phyloP scores from a whole-genome alignment of 2,113 vertebrate genomes.

The Stegastes partitus region DNA sequence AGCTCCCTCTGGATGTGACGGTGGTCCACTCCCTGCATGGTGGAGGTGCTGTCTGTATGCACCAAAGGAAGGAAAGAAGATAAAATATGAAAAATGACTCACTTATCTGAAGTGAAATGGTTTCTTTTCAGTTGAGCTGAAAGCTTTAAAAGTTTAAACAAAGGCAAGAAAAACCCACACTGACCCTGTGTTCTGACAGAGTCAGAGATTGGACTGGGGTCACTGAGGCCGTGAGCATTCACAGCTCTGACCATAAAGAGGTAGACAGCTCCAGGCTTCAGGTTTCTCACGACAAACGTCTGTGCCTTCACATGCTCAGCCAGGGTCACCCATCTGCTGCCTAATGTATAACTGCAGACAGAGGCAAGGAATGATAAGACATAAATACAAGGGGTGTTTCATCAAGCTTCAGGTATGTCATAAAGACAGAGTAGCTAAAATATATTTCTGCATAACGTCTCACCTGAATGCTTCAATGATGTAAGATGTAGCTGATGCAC shows the following conservation, averaged over 20 bases:
- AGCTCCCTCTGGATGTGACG: constrained; percentile 96
- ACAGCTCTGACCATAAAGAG: constrained; percentile 96
- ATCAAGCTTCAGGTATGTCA: neutral
- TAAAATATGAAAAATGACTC: neutral
- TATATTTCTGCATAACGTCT: neutral
- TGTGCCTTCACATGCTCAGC: constrained; percentile 95
- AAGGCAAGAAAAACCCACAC: constrained; percentile 22
- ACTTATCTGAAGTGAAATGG: neutral
- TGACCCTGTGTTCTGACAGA: constrained; percentile 96
- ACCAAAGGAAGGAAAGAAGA: neutral
- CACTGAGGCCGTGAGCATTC: constrained; percentile 95
- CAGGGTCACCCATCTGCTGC: constrained; percentile 97
- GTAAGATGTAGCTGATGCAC: constrained; percentile 92
- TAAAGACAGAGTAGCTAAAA: neutral
- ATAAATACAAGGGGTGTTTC: neutral
- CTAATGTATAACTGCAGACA: constrained; percentile 89
- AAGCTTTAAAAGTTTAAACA: neutral
- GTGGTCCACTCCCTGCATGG: constrained; percentile 96
- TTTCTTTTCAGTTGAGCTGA: neutral
- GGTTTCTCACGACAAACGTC: constrained; percentile 90
- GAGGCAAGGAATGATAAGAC: neutral
- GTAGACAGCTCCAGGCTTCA: constrained; percentile 96
- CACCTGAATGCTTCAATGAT: constrained; percentile 98
- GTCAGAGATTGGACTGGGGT: constrained; percentile 97
- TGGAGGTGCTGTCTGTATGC: constrained; percentile 88